A percentile compares a stretch with the other conserved stretches of the same genome.
phyloP scores from a whole-genome alignment of 2,113 vertebrate genomes.

The Thomomys bottae region DNA sequence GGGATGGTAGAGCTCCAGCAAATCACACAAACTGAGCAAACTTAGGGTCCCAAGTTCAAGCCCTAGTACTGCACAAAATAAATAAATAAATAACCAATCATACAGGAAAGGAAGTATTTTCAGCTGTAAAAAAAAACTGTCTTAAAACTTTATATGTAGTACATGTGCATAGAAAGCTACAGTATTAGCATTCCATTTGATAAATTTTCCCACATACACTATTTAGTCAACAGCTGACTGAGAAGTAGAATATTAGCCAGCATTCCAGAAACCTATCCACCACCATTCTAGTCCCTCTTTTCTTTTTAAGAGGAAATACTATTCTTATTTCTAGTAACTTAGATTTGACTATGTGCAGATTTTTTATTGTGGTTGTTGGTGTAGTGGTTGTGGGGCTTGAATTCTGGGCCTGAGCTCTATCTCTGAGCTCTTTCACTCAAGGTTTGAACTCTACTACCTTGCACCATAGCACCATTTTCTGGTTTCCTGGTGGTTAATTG shows the following conservation, averaged over 20 bases:
- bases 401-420: no score
- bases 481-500: no score
- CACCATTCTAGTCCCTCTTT: background rate
- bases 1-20: no score
- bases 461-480: no score
- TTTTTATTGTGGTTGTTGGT: background rate
- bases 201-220: slow-evolving; percentile 3
- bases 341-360: slow-evolving; percentile 18
- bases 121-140: background rate
- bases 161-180: background rate
- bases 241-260: slow-evolving; percentile 5
- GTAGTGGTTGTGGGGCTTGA: no score
- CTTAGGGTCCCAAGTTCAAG: no score
- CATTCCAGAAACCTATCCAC: background rate
- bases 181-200: background rate
- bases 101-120: background rate
- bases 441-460: no score
- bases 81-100: background rate
- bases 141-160: background rate
- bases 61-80: no score
- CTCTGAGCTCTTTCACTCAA: no score
- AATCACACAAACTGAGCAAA: no score
- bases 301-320: background rate
- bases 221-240: background rate
- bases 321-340: background rate